Percentiles rank a stretch among this genome's conserved stretches.
Evolutionary conservation across 2,113 vertebrate species (phyloP).

Genomic region (Mus spicilegus): DNA sequence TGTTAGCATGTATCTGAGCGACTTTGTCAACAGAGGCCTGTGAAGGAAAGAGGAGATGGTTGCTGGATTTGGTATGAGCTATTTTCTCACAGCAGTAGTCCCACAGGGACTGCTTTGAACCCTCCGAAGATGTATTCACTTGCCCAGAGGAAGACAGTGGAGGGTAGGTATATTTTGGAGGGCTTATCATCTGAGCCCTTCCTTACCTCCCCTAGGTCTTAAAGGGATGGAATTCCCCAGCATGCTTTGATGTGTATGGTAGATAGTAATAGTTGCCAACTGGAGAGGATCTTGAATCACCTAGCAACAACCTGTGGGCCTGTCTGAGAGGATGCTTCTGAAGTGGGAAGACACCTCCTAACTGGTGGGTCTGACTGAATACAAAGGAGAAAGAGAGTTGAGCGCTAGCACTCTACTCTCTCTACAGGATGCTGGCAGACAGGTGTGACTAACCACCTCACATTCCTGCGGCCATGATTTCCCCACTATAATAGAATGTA

Average conservation of each 20-base stretch:
- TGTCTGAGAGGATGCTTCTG: background rate
- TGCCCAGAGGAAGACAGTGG: background rate
- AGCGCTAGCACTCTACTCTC: no score
- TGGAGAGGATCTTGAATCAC: background rate
- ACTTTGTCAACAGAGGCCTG: background rate
- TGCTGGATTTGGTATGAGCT: background rate
- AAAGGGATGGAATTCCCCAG: background rate
- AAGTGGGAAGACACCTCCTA: background rate
- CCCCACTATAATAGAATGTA: background rate
- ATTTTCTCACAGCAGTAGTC: no score
- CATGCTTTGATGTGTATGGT: background rate
- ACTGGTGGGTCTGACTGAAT: no score
- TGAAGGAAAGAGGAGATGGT: background rate
- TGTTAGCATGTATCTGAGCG: background rate
- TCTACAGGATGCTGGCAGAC: background rate
- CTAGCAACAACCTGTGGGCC: background rate
- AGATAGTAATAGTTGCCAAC: background rate
- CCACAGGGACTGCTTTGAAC: background rate
- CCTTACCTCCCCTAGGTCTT: fast-evolving
- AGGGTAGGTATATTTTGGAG: background rate
- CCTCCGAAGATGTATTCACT: background rate
- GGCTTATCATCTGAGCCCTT: background rate
- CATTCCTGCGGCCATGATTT: no score
- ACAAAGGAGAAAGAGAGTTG: background rate
- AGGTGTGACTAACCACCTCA: background rate